Evolutionary conservation across 2,113 vertebrate genomes (phyloP).

Genomic region (Crotophaga sulcirostris): DNA sequence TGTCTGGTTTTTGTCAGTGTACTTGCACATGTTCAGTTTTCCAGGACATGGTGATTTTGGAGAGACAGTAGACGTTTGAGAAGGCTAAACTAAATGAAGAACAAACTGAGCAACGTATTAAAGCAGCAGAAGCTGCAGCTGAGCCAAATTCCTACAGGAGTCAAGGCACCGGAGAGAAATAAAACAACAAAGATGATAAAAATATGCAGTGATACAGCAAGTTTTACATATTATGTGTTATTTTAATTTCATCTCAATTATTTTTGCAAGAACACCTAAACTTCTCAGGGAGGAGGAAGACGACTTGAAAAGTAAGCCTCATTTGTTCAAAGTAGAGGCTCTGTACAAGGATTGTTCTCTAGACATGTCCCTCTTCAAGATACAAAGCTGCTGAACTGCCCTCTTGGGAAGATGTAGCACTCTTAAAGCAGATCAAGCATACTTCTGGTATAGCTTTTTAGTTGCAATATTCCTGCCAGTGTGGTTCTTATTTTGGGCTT

Average conservation of each 20-base stretch:
- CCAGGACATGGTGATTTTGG: not conserved
- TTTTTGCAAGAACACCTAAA: not conserved
- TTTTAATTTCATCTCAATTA: not conserved
- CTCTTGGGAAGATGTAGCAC: not conserved
- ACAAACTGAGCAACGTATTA: not conserved
- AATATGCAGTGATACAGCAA: not conserved
- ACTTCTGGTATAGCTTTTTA: not conserved
- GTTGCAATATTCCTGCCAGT: not conserved
- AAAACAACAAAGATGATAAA: not conserved
- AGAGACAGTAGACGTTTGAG: not conserved
- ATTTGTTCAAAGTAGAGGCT: not conserved
- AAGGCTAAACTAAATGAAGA: not conserved
- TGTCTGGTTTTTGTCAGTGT: not conserved
- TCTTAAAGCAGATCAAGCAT: not conserved
- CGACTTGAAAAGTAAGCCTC: not conserved
- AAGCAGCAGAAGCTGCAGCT: not conserved
- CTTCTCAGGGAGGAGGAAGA: not conserved
- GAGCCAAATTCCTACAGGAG: not conserved
- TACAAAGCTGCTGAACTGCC: not conserved
- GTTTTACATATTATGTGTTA: not conserved
- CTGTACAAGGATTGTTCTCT: not conserved
- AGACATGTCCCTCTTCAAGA: not conserved
- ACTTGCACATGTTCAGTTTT: not conserved
- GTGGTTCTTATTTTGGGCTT: rapidly evolving
- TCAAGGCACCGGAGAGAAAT: not conserved